Evolutionary conservation across 2,113 vertebrate species (phyloP).

Genomic region (Toxotes chatareus): DNA sequence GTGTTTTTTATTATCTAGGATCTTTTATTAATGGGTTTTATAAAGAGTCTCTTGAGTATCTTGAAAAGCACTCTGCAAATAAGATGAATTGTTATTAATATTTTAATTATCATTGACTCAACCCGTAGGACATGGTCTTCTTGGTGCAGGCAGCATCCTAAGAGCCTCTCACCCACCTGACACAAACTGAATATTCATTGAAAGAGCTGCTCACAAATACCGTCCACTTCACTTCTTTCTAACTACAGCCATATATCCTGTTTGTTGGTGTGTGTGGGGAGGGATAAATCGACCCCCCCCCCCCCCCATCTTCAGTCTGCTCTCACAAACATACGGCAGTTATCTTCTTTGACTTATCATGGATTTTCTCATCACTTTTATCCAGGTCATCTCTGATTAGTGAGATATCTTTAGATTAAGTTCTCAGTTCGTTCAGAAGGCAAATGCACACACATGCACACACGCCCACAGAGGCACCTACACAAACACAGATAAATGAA

Average conservation of each 20-base stretch:
- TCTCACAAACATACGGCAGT: background rate
- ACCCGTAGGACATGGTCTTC: background rate
- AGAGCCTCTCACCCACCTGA: background rate
- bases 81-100: background rate
- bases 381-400: constrained; percentile 52
- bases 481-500: constrained; percentile 6
- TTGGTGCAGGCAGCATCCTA: background rate
- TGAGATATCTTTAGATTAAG: constrained; percentile 36
- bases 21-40: background rate
- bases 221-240: background rate
- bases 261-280: background rate
- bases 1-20: background rate
- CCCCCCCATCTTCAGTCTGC: background rate
- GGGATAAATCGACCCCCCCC: background rate
- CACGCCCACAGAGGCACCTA: background rate
- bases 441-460: background rate
- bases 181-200: background rate
- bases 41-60: background rate
- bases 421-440: background rate
- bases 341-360: constrained; percentile 1
- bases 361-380: constrained; percentile 31
- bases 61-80: background rate
- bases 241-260: background rate
- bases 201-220: background rate
- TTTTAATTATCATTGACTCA: background rate